Percentiles rank a stretch among this genome's conserved stretches.
Evolutionary conservation across 2,113 vertebrate species (phyloP).

Genomic region (Martes martes): DNA sequence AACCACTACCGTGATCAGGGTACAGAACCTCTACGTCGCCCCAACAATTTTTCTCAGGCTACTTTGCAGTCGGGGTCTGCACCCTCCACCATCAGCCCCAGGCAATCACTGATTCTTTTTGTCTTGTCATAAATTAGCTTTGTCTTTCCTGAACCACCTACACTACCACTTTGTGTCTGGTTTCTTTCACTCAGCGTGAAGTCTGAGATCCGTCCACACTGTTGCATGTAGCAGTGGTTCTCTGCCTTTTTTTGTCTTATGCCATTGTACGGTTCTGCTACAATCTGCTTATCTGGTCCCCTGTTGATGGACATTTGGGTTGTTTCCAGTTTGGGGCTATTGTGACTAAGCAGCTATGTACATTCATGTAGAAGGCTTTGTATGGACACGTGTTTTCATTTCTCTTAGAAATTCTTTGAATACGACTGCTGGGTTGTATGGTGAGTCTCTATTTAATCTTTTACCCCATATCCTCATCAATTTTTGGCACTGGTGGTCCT

Average conservation of each 20-base stretch:
- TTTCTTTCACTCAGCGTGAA: not conserved
- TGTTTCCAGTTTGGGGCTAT: not conserved
- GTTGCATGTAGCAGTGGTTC: not conserved
- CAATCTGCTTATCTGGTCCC: not conserved
- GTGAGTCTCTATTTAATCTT: not conserved
- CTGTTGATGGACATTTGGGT: not conserved
- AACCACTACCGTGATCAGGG: not conserved
- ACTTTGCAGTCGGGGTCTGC: not conserved
- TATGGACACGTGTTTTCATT: not conserved
- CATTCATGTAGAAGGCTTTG: not conserved
- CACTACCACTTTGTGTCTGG: not conserved
- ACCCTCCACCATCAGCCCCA: not conserved
- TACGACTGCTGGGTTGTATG: not conserved
- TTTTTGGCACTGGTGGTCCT: not conserved
- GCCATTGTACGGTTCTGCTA: not conserved
- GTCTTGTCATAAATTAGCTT: not conserved
- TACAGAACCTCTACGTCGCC: not conserved
- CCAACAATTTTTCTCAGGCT: not conserved
- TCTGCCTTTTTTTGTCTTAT: not conserved
- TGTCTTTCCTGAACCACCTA: not conserved
- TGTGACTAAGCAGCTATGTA: not conserved
- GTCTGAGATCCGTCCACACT: not conserved
- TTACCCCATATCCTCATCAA: not conserved
- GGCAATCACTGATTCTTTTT: not conserved
- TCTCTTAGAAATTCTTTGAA: not conserved